Evolutionary conservation across 64 coral and sea anemone genomes (phyloP).

Genomic region (Anthopleura sola): DNA sequence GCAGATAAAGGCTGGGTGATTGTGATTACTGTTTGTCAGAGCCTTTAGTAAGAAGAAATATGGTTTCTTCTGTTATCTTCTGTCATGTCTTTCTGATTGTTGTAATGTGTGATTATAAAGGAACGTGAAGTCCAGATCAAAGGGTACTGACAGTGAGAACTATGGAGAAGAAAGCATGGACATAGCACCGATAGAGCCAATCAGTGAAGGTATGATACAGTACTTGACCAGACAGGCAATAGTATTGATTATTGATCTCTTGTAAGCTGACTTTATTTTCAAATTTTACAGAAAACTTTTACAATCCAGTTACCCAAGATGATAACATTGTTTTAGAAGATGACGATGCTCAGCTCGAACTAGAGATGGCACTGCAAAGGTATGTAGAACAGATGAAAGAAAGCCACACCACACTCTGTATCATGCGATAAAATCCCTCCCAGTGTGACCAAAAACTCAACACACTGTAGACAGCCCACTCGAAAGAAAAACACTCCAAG

Average conservation of each 20-base stretch:
- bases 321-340: conserved; percentile 49
- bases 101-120: not conserved
- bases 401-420: no score
- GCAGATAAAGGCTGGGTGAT: no score
- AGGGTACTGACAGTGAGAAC: not conserved
- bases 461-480: no score
- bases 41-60: not conserved
- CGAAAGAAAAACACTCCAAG: no score
- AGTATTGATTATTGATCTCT: no score
- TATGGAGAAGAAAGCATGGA: conserved; percentile 49
- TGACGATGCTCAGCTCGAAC: conserved; percentile 67
- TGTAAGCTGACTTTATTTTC: not conserved
- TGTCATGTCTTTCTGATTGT: not conserved
- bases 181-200: conserved; percentile 36
- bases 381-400: not conserved
- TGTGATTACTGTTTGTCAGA: no score
- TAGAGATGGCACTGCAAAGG: conserved; percentile 62
- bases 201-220: conserved; percentile 24
- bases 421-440: no score
- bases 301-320: not conserved
- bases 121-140: conserved; percentile 1
- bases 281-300: conserved; percentile 11
- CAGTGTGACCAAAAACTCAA: no score
- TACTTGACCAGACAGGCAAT: no score
- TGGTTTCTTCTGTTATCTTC: no score